Evolutionary conservation across 2,797 vertebrate genomes (phyloP).

Genomic region (Acipenser ruthenus): DNA sequence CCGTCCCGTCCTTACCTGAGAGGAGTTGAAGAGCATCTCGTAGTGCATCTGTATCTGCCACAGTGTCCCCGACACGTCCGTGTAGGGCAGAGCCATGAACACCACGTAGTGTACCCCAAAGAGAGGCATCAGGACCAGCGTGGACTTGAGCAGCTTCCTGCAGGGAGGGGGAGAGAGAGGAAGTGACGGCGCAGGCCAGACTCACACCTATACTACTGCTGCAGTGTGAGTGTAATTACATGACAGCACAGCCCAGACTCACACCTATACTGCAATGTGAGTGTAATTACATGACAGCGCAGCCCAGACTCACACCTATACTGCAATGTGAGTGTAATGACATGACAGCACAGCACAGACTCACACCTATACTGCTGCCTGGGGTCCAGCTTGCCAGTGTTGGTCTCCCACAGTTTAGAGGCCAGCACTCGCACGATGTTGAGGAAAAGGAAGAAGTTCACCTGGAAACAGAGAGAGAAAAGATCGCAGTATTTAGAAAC

Average conservation of each 20-base stretch:
- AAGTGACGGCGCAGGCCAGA: too few species aligned
- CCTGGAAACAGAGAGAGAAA: slow-evolving; percentile 36
- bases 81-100: slow-evolving; percentile 76
- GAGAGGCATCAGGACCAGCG: slow-evolving; percentile 72
- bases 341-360: too few species aligned
- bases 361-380: slow-evolving; percentile 70
- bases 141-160: slow-evolving; percentile 75
- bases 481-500: not conserved
- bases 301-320: slow-evolving; percentile 50
- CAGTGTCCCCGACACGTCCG: slow-evolving; percentile 62
- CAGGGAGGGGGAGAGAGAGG: not conserved
- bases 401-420: slow-evolving; percentile 77
- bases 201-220: slow-evolving; percentile 71
- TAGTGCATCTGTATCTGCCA: slow-evolving; percentile 84
- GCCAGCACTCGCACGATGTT: slow-evolving; percentile 74
- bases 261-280: slow-evolving; percentile 61
- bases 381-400: slow-evolving; percentile 69
- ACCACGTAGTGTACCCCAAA: slow-evolving; percentile 80
- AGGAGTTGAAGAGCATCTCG: slow-evolving; percentile 80
- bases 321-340: slow-evolving; percentile 24
- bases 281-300: too few species aligned
- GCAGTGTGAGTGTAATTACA: slow-evolving; percentile 20
- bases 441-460: slow-evolving; percentile 75
- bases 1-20: slow-evolving; percentile 52
- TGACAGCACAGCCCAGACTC: not conserved